A percentile compares a stretch with the other conserved stretches of the same genome.
phyloP scores from a whole-genome alignment of 2,797 vertebrate genomes.

The Carapus acus region DNA sequence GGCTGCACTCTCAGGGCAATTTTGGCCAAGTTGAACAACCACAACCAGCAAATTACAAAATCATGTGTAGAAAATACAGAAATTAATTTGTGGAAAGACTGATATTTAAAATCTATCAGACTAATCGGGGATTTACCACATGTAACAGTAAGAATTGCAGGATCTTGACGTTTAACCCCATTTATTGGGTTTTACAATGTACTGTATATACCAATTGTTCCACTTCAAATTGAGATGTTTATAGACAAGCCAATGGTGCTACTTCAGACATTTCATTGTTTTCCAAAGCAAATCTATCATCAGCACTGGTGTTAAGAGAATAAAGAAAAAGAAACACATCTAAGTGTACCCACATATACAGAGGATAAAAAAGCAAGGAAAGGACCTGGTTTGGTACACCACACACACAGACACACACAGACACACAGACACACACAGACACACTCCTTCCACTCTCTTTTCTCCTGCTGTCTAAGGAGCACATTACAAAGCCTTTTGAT shows the following conservation, averaged over 20 bases:
- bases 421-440: too few species aligned
- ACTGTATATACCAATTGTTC: slow-evolving; percentile 16
- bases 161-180: too few species aligned
- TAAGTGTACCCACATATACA: not conserved
- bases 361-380: slow-evolving; percentile 5
- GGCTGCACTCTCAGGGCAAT: slow-evolving; percentile 22
- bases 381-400: slow-evolving; percentile 28
- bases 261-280: not conserved
- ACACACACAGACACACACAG: too few species aligned
- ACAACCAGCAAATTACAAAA: slow-evolving; percentile 34
- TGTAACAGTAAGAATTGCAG: too few species aligned
- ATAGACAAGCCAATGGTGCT: not conserved
- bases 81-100: slow-evolving; percentile 7
- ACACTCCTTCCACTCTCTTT: slow-evolving; percentile 1
- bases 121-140: slow-evolving; percentile 12
- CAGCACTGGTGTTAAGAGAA: too few species aligned
- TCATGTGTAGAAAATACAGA: slow-evolving; percentile 25
- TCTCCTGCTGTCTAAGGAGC: slow-evolving; percentile 11
- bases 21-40: slow-evolving; percentile 30
- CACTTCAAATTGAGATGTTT: slow-evolving; percentile 11
- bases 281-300: not conserved
- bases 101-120: not conserved
- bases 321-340: too few species aligned
- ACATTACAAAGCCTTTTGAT: slow-evolving; percentile 7
- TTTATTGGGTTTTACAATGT: not conserved